Percentiles rank a stretch among this genome's conserved stretches.
These are phyloP conservation scores for Leucophenga varia DNA, from an alignment of 1,140 invertebrate species.

Conservation along the genomic window DNA sequence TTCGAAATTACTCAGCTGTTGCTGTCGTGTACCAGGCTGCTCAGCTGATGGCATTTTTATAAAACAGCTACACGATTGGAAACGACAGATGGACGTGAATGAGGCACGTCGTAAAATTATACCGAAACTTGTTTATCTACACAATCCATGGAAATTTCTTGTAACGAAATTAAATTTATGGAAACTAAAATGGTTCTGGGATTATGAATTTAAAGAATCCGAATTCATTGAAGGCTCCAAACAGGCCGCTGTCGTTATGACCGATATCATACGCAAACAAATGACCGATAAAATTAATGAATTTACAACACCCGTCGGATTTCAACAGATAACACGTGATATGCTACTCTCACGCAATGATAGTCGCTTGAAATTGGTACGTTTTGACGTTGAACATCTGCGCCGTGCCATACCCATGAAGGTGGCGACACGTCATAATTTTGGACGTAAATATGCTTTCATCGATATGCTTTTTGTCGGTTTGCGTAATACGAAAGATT, in stretches of 20 bases:
- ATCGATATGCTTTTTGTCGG: constrained; percentile 25
- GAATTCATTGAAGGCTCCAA: constrained; percentile 18
- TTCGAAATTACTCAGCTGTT: too few species aligned
- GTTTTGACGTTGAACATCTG: constrained; percentile 14
- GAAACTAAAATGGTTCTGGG: constrained; percentile 13
- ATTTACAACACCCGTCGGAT: constrained; percentile 21
- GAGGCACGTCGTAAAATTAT: constrained; percentile 13
- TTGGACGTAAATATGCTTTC: constrained; percentile 16
- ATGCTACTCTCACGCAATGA: constrained; percentile 21
- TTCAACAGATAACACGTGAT: constrained; percentile 22
- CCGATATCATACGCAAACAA: constrained; percentile 17
- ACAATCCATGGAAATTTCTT: constrained; percentile 19
- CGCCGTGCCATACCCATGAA: constrained; percentile 20
- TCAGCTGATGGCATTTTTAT: too few species aligned
- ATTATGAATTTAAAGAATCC: constrained; percentile 10
- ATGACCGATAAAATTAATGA: constrained; percentile 1
- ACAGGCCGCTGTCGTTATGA: constrained; percentile 17
- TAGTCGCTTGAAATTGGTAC: constrained; percentile 12
- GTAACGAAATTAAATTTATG: constrained; percentile 8
- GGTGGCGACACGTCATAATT: constrained; percentile 10
- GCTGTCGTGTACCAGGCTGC: too few species aligned
- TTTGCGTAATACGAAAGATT: constrained; percentile 22
- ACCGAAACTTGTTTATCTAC: constrained; percentile 19
- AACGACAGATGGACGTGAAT: too few species aligned
- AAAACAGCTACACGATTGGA: too few species aligned